phyloP scores from a whole-genome alignment of 2,113 vertebrate species.

The Cottus gobio region DNA sequence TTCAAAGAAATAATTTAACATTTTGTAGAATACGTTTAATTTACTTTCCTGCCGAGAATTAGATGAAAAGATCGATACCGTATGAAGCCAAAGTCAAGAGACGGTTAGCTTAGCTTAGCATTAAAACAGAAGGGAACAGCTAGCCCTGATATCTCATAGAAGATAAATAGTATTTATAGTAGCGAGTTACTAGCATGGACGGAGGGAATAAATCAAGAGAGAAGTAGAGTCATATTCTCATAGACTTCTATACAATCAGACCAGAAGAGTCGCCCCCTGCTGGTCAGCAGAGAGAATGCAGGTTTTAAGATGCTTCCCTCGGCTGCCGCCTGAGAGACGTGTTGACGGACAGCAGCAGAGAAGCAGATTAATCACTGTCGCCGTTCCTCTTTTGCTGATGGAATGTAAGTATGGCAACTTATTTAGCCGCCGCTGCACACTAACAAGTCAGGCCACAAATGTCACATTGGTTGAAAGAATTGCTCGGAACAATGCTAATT shows the following conservation, averaged over 20 bases:
- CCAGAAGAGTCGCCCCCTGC: neutral
- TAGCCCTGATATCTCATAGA: too few relatives aligned
- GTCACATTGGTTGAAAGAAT: slow-evolving; percentile 45
- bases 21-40: neutral
- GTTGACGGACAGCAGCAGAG: slow-evolving; percentile 17
- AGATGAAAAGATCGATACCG: too few relatives aligned
- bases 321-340: too few relatives aligned
- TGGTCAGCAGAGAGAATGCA: neutral
- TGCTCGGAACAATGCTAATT: slow-evolving; percentile 36
- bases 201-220: neutral
- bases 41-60: too few relatives aligned
- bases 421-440: slow-evolving; percentile 9
- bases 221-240: neutral
- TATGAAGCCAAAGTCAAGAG: too few relatives aligned
- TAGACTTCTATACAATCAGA: neutral
- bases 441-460: slow-evolving; percentile 57
- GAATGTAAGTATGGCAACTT: slow-evolving; percentile 16
- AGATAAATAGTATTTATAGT: too few relatives aligned
- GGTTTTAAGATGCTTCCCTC: neutral
- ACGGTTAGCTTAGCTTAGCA: too few relatives aligned
- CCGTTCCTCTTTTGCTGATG: neutral
- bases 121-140: too few relatives aligned
- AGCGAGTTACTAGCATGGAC: neutral
- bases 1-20: neutral
- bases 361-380: slow-evolving; percentile 17